Evolutionary conservation across 2,113 vertebrate genomes (phyloP).

Genomic region (Phainopepla nitens): DNA sequence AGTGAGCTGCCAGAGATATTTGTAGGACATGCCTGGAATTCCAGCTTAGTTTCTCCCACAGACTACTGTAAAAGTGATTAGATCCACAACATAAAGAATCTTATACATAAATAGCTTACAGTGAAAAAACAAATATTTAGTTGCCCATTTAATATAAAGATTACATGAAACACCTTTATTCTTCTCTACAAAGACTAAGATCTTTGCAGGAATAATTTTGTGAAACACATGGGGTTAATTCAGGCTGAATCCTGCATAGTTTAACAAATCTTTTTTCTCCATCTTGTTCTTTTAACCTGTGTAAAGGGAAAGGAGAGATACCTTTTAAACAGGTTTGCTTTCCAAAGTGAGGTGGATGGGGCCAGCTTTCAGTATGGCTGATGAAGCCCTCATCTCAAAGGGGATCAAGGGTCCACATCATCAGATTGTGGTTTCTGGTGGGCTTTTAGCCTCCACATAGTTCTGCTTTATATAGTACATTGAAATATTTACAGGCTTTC

Average conservation of each 20-base stretch:
- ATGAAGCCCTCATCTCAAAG: not conserved
- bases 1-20: not conserved
- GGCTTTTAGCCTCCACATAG: not conserved
- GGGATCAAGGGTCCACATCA: not conserved
- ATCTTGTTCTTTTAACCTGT: not conserved
- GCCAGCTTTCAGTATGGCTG: not conserved
- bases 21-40: constrained; percentile 11
- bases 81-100: not conserved
- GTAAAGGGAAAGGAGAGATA: not conserved
- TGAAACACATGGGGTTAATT: not conserved
- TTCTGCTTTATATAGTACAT: not conserved
- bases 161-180: not conserved
- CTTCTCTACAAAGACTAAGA: not conserved
- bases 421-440: not conserved
- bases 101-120: not conserved
- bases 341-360: not conserved
- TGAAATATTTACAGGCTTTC: not conserved
- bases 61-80: not conserved
- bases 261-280: not conserved
- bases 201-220: not conserved
- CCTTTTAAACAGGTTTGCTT: not conserved
- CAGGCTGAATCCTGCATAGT: not conserved
- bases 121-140: not conserved
- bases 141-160: not conserved
- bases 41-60: not conserved